These are phyloP conservation scores for Chaetogeoica ovagalla DNA, from an alignment of 2,888 invertebrate species.

Conservation along the genomic window DNA sequence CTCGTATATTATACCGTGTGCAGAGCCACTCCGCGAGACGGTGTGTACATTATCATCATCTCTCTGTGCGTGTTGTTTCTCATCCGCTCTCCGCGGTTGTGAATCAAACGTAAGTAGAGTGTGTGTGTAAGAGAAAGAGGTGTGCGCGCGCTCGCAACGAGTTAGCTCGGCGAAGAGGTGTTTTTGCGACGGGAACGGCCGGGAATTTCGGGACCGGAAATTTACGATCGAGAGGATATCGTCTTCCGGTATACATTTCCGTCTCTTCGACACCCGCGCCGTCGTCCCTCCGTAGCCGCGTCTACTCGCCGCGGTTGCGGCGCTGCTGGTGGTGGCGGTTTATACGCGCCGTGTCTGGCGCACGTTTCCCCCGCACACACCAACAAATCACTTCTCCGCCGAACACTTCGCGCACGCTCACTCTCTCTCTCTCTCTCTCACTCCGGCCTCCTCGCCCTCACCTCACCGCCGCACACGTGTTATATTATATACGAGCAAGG, in stretches of 20 bases:
- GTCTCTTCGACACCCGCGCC: background rate
- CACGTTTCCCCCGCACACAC: conserved; percentile 41
- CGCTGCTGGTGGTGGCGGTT: background rate
- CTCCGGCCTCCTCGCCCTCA: background rate
- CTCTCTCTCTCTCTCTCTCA: background rate
- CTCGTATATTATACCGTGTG: conserved; percentile 5
- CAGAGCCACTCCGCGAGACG: conserved; percentile 10
- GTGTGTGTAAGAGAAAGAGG: background rate
- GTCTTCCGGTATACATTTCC: conserved; percentile 45
- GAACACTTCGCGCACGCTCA: too few species aligned
- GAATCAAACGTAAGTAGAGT: conserved; percentile 30
- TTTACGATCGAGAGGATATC: conserved; percentile 52
- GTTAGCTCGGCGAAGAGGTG: conserved; percentile 29
- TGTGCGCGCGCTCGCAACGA: background rate
- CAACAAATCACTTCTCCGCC: conserved; percentile 45
- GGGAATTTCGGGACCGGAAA: conserved; percentile 43
- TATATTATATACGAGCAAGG: background rate
- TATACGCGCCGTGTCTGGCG: conserved; percentile 40
- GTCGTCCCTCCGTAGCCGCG: too few species aligned
- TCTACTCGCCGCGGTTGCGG: background rate
- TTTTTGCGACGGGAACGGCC: conserved; percentile 6
- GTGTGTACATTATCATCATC: background rate
- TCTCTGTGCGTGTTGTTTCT: background rate
- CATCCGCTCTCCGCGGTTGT: conserved; percentile 15
- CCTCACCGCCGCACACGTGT: background rate